Percentiles rank a stretch among this genome's conserved stretches.
phyloP scores from a whole-genome alignment of 2,888 invertebrate genomes.

The Drosophila limbata region DNA sequence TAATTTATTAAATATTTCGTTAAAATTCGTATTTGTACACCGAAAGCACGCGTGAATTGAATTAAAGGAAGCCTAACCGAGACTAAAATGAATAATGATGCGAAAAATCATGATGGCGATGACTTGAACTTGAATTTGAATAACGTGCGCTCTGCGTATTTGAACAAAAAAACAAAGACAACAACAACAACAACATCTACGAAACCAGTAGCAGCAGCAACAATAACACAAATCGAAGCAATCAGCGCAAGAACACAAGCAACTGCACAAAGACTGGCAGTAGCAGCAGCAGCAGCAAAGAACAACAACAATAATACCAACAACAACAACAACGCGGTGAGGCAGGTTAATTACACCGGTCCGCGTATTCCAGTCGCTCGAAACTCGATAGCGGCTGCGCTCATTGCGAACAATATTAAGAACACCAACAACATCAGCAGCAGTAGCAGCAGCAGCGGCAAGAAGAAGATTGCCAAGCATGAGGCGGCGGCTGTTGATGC shows the following conservation, averaged over 20 bases:
- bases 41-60: constrained; percentile 72
- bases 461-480: constrained; percentile 55
- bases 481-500: constrained; percentile 46
- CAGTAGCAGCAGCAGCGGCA: constrained; percentile 33
- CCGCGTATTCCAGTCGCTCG: constrained; percentile 65
- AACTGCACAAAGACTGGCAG: constrained; percentile 47
- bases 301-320: constrained; percentile 51
- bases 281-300: constrained; percentile 21
- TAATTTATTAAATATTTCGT: constrained; percentile 49
- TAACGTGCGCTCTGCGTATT: constrained; percentile 75
- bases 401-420: constrained; percentile 69
- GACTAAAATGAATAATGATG: constrained; percentile 84
- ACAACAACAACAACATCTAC: constrained; percentile 52
- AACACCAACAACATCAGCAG: constrained; percentile 38
- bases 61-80: constrained; percentile 53
- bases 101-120: constrained; percentile 83
- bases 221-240: constrained; percentile 60
- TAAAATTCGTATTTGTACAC: constrained; percentile 50
- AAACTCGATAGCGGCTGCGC: constrained; percentile 68
- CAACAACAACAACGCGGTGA: constrained; percentile 59
- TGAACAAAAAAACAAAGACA: constrained; percentile 67
- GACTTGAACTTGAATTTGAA: constrained; percentile 78
- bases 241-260: constrained; percentile 46
- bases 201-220: constrained; percentile 39
- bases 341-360: constrained; percentile 65